Evolutionary conservation across 1,140 invertebrate species (phyloP).

Genomic region (Stegodyphus dumicola): DNA sequence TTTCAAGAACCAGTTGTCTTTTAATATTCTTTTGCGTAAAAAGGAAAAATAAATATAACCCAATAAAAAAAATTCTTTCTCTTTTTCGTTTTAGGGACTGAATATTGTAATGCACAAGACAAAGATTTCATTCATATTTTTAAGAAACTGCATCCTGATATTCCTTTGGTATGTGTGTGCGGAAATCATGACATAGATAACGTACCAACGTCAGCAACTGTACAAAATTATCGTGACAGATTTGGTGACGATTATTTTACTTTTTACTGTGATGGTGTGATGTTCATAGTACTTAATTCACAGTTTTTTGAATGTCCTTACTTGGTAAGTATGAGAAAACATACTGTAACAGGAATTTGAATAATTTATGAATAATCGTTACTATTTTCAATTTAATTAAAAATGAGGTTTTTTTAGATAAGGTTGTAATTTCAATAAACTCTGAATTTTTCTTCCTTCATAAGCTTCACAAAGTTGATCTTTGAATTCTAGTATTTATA

Average conservation of each 20-base stretch:
- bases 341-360: no score
- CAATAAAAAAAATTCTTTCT: no score
- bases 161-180: conserved; percentile 73
- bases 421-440: no score
- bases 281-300: conserved; percentile 73
- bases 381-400: no score
- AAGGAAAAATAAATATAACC: no score
- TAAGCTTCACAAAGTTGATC: no score
- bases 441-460: no score
- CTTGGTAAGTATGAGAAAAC: conserved; percentile 57
- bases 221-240: conserved; percentile 67
- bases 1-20: no score
- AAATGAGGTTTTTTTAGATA: no score
- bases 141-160: conserved; percentile 67
- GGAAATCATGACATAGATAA: conserved; percentile 75
- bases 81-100: conserved; percentile 57
- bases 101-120: conserved; percentile 67
- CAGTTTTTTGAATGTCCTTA: conserved; percentile 69
- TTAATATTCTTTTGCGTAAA: no score
- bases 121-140: conserved; percentile 70
- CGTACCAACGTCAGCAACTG: conserved; percentile 68
- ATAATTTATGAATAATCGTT: no score
- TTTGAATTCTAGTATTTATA: no score
- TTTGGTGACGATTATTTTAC: conserved; percentile 74
- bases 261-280: conserved; percentile 72